A percentile compares a stretch with the other conserved stretches of the same genome.
phyloP scores from a whole-genome alignment of 2,888 invertebrate species.

The Drosophila kuntzei region DNA sequence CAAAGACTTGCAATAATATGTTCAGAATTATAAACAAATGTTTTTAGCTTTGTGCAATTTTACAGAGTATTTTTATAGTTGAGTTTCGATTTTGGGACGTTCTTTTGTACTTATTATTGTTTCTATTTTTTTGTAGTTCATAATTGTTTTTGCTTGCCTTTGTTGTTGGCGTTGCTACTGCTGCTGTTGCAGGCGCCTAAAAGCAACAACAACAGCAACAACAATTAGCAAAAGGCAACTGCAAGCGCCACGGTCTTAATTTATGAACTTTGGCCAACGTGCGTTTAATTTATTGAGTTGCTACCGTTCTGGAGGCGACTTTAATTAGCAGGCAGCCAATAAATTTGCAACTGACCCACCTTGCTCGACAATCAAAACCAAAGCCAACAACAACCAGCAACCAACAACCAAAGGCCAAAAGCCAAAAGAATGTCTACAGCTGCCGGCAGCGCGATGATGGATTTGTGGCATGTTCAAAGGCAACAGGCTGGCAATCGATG shows the following conservation, averaged over 20 bases:
- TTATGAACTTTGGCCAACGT: constrained; percentile 49
- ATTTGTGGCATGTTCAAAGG: constrained; percentile 35
- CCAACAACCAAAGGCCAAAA: background rate
- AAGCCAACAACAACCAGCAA: background rate
- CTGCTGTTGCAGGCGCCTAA: constrained; percentile 21
- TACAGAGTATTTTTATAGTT: constrained; percentile 6
- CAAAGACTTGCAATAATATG: no score
- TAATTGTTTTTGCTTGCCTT: constrained; percentile 42
- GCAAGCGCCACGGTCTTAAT: constrained; percentile 37
- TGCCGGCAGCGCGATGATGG: constrained; percentile 17
- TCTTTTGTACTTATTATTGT: background rate
- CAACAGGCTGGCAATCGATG: constrained; percentile 16
- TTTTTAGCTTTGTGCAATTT: background rate
- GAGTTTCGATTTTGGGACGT: background rate
- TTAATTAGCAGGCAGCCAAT: constrained; percentile 49
- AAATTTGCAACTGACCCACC: constrained; percentile 29
- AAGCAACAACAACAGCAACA: constrained; percentile 22
- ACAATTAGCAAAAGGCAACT: constrained; percentile 11
- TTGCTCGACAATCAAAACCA: constrained; percentile 4
- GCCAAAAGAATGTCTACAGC: constrained; percentile 4
- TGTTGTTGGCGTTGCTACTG: constrained; percentile 4
- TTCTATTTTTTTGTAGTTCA: constrained; percentile 21
- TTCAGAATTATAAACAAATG: background rate
- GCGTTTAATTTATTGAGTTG: constrained; percentile 55
- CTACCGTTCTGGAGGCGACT: constrained; percentile 12